These are phyloP conservation scores for Patella ulyssiponensis DNA, from an alignment of 2,888 invertebrate genomes.

Conservation along the genomic window DNA sequence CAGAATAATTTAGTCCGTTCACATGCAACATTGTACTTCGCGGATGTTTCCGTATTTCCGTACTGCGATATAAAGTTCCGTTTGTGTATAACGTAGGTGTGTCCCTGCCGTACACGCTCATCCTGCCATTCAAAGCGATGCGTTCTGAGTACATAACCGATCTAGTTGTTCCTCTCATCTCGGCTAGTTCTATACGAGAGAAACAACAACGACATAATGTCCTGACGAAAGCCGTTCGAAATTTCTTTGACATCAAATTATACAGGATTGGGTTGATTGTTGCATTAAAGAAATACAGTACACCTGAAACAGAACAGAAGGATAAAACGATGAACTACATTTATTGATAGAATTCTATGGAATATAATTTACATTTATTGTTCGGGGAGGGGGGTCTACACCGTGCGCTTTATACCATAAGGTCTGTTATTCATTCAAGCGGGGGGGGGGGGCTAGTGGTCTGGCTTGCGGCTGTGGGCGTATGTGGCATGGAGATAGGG, in stretches of 20 bases:
- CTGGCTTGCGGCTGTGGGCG: too few species aligned
- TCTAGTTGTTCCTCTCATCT: slow-evolving; percentile 36
- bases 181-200: slow-evolving; percentile 46
- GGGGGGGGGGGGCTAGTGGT: too few species aligned
- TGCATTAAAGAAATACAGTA: slow-evolving; percentile 92
- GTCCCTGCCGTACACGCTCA: neutral
- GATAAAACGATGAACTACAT: neutral
- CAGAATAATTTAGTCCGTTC: neutral
- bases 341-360: neutral
- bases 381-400: too few species aligned
- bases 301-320: slow-evolving; percentile 75
- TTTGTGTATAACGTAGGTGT: neutral
- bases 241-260: slow-evolving; percentile 94
- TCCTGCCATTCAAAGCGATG: neutral
- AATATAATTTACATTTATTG: neutral
- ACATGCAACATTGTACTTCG: neutral
- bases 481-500: too few species aligned
- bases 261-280: slow-evolving; percentile 94
- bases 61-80: neutral
- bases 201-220: slow-evolving; percentile 67
- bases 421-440: too few species aligned
- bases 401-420: too few species aligned
- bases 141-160: slow-evolving; percentile 9
- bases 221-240: slow-evolving; percentile 91
- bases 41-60: neutral